phyloP scores from a whole-genome alignment of 2,113 vertebrate species.

The Rhinoderma darwinii region DNA sequence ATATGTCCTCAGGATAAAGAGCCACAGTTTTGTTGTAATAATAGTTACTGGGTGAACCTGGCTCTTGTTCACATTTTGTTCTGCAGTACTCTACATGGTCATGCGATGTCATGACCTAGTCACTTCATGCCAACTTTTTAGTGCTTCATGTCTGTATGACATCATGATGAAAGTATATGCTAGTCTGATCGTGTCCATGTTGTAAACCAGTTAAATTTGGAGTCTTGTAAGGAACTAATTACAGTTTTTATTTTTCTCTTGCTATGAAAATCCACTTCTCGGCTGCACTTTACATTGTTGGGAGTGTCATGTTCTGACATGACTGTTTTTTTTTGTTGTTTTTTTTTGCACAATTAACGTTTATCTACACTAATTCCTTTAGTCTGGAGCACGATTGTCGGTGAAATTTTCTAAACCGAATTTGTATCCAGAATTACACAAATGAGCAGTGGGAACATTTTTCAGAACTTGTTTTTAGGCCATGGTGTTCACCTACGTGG shows the following conservation, averaged over 20 bases:
- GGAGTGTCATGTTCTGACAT: background rate
- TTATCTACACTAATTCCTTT: background rate
- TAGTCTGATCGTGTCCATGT: background rate
- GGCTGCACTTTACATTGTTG: background rate
- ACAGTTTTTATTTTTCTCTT: background rate
- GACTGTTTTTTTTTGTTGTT: background rate
- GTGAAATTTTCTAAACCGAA: background rate
- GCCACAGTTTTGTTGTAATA: background rate
- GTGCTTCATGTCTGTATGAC: background rate
- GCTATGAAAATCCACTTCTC: background rate
- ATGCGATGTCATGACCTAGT: background rate
- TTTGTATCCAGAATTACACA: background rate
- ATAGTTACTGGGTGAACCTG: conserved; percentile 33
- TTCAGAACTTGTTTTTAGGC: background rate
- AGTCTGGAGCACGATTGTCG: background rate
- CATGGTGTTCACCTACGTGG: background rate
- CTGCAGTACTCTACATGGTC: background rate
- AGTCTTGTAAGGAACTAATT: background rate
- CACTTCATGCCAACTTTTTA: background rate
- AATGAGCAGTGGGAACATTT: background rate
- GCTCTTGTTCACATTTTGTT: background rate
- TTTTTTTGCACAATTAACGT: background rate
- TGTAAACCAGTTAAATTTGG: background rate
- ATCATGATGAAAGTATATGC: background rate
- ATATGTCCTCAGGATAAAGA: background rate